Evolutionary conservation across 2,888 invertebrate genomes (phyloP).

Genomic region (Plebejus melissa): DNA sequence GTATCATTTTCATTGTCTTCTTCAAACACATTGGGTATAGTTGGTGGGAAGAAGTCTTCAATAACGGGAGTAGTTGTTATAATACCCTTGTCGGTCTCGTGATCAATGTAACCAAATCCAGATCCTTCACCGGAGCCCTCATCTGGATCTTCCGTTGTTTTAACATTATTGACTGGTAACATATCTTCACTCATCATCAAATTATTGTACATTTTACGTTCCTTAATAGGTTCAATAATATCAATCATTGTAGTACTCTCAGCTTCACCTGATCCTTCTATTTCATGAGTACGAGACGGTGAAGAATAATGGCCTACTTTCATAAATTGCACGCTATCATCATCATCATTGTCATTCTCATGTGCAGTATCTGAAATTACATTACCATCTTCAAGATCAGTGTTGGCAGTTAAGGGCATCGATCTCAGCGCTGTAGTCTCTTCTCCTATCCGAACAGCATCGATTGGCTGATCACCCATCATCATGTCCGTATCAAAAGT

Average conservation of each 20-base stretch:
- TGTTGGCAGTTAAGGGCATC: slow-evolving; percentile 55
- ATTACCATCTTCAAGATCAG: slow-evolving; percentile 64
- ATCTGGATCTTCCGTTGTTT: slow-evolving; percentile 53
- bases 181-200: slow-evolving; percentile 49
- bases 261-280: slow-evolving; percentile 66
- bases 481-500: slow-evolving; percentile 75
- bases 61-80: slow-evolving; percentile 51
- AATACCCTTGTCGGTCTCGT: slow-evolving; percentile 39
- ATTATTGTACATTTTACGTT: slow-evolving; percentile 42
- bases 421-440: slow-evolving; percentile 64
- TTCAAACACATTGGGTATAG: slow-evolving; percentile 48
- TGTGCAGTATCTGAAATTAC: slow-evolving; percentile 52
- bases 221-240: slow-evolving; percentile 46
- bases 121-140: slow-evolving; percentile 70
- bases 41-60: slow-evolving; percentile 52
- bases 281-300: slow-evolving; percentile 45
- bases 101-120: slow-evolving; percentile 46
- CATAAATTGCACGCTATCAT: slow-evolving; percentile 63
- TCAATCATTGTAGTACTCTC: slow-evolving; percentile 69
- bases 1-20: slow-evolving; percentile 51
- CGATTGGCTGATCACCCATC: slow-evolving; percentile 81
- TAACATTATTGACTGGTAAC: slow-evolving; percentile 46
- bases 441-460: slow-evolving; percentile 59
- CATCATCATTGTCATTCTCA: slow-evolving; percentile 51
- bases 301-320: slow-evolving; percentile 53